Evolutionary conservation across 2,888 invertebrate genomes (phyloP), one percentile per base, ranked within the genome.

Genomic region (Epinotia demarniana): DNA sequence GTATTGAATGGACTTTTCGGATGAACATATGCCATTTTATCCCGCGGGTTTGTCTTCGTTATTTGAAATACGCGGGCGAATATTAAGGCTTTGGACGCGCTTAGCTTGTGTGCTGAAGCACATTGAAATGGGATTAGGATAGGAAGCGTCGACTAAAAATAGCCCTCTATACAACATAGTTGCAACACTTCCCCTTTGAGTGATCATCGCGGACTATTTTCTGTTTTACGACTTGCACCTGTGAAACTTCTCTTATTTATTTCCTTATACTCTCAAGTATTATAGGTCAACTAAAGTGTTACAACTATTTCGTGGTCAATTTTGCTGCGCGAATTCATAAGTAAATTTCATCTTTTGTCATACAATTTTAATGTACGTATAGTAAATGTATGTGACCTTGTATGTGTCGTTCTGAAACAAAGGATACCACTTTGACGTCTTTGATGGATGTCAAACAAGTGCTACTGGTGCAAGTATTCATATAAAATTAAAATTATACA

Each of bases 161-260:
- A 53, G n/a, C 5, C 53, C 53, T 61, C 39, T 9, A 53, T 27
- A 66, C 33, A 33, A 58, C 69, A 11, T 43, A 16, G 68, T 68
- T 69, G 23, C 69, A 60, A 69, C 58, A 58, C 58, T 64, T 39
- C 43, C 46, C 49, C 33, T 33, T 67, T 69, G 69, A 69, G 23
- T 19, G 57, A 33, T 68, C 58, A 55, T 67, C 67, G 19, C 43
- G 39, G 57, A 16, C 43, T 69, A 69, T 69, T 58, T 57, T 69
- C 58, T 46, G 1, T 46, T 69, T 60, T 60, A 60, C 23, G 58
- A n/a, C 19, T 23, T 61, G 27, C 62, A 71, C 62, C 62, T 62
- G 55, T 33, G 71, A 49, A 55, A 27, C 69, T 16, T 58, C 46
- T 60, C 53, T 23, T 69, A 46, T 69, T 60, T 58, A 69, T 60